These are phyloP conservation scores for Diarsia mendica DNA, from an alignment of 2,888 invertebrate genomes.

Conservation along the genomic window DNA sequence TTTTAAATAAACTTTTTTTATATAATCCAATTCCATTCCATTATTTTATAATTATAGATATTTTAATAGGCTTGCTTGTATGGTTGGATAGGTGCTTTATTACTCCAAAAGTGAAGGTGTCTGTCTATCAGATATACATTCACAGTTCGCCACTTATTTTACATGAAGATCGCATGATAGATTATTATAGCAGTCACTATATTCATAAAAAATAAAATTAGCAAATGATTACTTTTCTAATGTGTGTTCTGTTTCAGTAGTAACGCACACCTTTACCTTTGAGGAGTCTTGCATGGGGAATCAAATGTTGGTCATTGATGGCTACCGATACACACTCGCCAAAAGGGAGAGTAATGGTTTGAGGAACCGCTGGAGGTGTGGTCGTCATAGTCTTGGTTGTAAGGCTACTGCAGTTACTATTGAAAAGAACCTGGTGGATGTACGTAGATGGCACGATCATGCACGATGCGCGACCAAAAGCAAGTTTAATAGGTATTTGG, in stretches of 20 bases:
- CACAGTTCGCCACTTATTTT: too few species aligned
- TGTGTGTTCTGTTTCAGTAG: slow-evolving; percentile 38
- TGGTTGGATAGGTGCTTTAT: neutral
- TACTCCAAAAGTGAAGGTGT: too few species aligned
- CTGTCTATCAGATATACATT: too few species aligned
- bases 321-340: slow-evolving; percentile 38
- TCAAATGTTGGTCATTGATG: slow-evolving; percentile 47
- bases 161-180: too few species aligned
- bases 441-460: slow-evolving; percentile 33
- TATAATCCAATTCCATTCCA: neutral
- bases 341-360: neutral
- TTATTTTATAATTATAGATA: neutral
- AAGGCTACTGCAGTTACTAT: slow-evolving; percentile 43
- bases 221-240: neutral
- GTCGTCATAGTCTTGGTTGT: slow-evolving; percentile 48
- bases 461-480: neutral
- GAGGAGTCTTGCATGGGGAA: slow-evolving; percentile 37
- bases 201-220: neutral
- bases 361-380: slow-evolving; percentile 36
- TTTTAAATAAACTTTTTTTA: neutral
- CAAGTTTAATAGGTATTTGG: neutral
- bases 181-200: neutral
- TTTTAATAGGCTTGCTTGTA: neutral
- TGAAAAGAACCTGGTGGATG: neutral
- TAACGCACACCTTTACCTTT: slow-evolving; percentile 7